phyloP scores from a whole-genome alignment of 1,140 invertebrate species.

The Bombus confusus region DNA sequence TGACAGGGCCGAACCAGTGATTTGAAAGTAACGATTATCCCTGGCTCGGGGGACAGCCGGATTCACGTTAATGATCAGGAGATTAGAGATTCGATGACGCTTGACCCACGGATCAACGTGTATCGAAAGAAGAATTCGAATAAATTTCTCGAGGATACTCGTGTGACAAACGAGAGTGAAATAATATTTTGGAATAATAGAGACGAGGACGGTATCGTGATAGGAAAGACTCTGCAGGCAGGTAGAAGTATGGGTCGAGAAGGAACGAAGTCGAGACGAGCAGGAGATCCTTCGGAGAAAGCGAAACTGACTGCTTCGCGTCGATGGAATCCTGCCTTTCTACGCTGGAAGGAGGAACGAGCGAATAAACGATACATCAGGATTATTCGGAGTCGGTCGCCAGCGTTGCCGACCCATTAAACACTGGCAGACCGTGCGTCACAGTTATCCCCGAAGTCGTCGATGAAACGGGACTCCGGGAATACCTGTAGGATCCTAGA shows the following conservation, averaged over 20 bases:
- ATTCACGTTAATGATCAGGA: slow-evolving; percentile 57
- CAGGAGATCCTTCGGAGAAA: background rate
- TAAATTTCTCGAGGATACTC: background rate
- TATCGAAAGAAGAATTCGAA: slow-evolving; percentile 12
- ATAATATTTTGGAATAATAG: slow-evolving; percentile 3
- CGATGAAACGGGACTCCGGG: slow-evolving; percentile 48
- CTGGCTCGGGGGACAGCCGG: slow-evolving; percentile 38
- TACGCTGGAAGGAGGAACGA: slow-evolving; percentile 34
- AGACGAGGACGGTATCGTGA: background rate
- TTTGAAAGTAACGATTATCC: slow-evolving; percentile 65
- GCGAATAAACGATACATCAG: slow-evolving; percentile 62
- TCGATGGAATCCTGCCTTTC: slow-evolving; percentile 41
- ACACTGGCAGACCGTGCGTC: slow-evolving; percentile 56
- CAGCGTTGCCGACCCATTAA: slow-evolving; percentile 59
- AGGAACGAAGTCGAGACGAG: background rate
- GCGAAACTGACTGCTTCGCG: slow-evolving; percentile 1
- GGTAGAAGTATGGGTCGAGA: background rate
- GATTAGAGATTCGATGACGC: slow-evolving; percentile 49
- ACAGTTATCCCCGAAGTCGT: slow-evolving; percentile 62
- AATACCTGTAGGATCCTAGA: slow-evolving; percentile 71
- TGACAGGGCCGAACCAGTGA: slow-evolving; percentile 57
- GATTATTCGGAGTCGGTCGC: slow-evolving; percentile 63
- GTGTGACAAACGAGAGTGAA: background rate
- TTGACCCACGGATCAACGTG: background rate
- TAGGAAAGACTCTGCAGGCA: no score